Evolutionary conservation across 2,797 vertebrate species (phyloP).

Genomic region (Antennarius maculatus): DNA sequence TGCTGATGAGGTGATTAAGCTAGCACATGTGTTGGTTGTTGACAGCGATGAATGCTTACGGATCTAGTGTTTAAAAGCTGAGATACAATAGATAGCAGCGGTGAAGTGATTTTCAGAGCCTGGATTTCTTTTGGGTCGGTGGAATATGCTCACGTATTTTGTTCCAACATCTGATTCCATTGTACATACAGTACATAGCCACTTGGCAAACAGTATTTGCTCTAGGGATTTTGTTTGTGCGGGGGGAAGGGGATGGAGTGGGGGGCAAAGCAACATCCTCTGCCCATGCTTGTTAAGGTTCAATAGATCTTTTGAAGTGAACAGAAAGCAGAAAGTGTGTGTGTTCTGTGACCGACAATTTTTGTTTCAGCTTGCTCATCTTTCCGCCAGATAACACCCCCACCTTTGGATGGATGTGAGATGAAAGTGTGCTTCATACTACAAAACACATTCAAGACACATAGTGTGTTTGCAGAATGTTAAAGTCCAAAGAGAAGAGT

Average conservation of each 20-base stretch:
- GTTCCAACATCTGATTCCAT: constrained; percentile 52
- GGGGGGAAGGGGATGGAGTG: not conserved
- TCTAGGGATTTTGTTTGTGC: constrained; percentile 32
- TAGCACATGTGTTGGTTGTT: constrained; percentile 35
- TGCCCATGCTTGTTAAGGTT: constrained; percentile 48
- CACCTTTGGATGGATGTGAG: constrained; percentile 23
- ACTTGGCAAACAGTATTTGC: constrained; percentile 44
- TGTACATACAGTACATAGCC: constrained; percentile 44
- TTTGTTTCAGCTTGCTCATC: constrained; percentile 51
- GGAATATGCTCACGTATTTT: constrained; percentile 28
- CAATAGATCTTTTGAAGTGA: constrained; percentile 54
- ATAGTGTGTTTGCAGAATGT: constrained; percentile 30
- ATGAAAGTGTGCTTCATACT: constrained; percentile 40
- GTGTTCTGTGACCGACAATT: constrained; percentile 47
- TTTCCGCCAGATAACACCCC: constrained; percentile 47
- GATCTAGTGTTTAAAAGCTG: constrained; percentile 11
- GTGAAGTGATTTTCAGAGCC: constrained; percentile 11
- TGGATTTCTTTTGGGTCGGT: constrained; percentile 25
- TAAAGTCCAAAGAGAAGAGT: constrained; percentile 17
- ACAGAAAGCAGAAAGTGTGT: constrained; percentile 20
- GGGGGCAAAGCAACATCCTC: constrained; percentile 33
- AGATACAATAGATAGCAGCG: constrained; percentile 13
- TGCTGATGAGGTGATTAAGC: constrained; percentile 74
- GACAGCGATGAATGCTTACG: constrained; percentile 21
- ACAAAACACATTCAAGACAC: constrained; percentile 28